Evolutionary conservation across 1,140 invertebrate genomes (phyloP).

Genomic region (Caenorhabditis latens): DNA sequence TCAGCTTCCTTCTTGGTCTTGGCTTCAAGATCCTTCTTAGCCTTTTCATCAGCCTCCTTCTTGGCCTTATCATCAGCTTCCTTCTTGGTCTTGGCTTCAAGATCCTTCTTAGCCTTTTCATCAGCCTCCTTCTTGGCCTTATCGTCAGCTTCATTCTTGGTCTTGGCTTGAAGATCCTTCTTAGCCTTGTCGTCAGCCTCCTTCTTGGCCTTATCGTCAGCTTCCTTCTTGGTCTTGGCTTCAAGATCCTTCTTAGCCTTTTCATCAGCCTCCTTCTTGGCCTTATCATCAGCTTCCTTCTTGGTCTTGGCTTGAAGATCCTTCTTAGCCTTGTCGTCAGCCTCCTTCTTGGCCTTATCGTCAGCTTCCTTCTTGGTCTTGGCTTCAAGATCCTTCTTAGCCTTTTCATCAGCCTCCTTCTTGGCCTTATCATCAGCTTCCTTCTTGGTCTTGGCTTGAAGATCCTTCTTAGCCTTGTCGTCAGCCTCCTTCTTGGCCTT

Average conservation of each 20-base stretch:
- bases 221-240: constrained; percentile 22
- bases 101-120: constrained; percentile 38
- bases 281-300: constrained; percentile 20
- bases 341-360: neutral
- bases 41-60: constrained; percentile 53
- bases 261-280: too few species aligned
- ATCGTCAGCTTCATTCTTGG: constrained; percentile 24
- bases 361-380: constrained; percentile 32
- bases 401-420: constrained; percentile 36
- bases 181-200: constrained; percentile 18
- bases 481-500: constrained; percentile 36
- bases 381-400: constrained; percentile 41
- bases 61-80: neutral
- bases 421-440: constrained; percentile 32
- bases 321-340: constrained; percentile 31
- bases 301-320: constrained; percentile 27
- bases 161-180: constrained; percentile 22
- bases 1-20: constrained; percentile 36
- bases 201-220: constrained; percentile 24
- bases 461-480: constrained; percentile 39
- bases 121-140: constrained; percentile 48
- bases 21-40: neutral
- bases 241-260: neutral
- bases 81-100: constrained; percentile 35
- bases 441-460: constrained; percentile 18